These are phyloP conservation scores for Leucophenga maculata DNA, from an alignment of 2,888 invertebrate genomes.

Conservation along the genomic window DNA sequence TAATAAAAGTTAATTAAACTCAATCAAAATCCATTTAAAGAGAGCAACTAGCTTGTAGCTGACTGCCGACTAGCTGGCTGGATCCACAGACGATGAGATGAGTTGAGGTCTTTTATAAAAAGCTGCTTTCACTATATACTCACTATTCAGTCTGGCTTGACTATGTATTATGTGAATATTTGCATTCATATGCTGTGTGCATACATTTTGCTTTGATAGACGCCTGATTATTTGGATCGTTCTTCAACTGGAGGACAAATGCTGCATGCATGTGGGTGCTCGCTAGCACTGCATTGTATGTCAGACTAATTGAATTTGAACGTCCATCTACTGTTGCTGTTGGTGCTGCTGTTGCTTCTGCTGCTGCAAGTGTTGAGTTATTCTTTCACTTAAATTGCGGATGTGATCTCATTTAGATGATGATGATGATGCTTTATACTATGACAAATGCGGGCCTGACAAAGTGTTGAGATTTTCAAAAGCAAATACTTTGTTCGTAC, in stretches of 20 bases:
- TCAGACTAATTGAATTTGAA: conserved; percentile 27
- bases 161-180: neutral
- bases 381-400: conserved; percentile 3
- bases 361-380: neutral
- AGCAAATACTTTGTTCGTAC: conserved; percentile 30
- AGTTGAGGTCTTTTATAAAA: neutral
- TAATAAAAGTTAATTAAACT: conserved; percentile 73
- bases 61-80: conserved; percentile 17
- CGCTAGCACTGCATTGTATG: conserved; percentile 14
- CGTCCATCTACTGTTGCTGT: neutral
- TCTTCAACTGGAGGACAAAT: neutral
- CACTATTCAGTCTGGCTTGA: neutral
- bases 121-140: no score
- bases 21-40: conserved; percentile 71
- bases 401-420: conserved; percentile 20
- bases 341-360: neutral
- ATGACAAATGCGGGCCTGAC: neutral
- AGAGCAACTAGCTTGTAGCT: conserved; percentile 37
- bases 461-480: conserved; percentile 35
- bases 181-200: neutral
- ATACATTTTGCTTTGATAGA: no score
- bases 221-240: no score
- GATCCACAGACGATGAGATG: neutral
- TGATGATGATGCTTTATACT: neutral
- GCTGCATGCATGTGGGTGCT: neutral